phyloP scores from a whole-genome alignment of 2,888 invertebrate species.

The Pecten maximus region DNA sequence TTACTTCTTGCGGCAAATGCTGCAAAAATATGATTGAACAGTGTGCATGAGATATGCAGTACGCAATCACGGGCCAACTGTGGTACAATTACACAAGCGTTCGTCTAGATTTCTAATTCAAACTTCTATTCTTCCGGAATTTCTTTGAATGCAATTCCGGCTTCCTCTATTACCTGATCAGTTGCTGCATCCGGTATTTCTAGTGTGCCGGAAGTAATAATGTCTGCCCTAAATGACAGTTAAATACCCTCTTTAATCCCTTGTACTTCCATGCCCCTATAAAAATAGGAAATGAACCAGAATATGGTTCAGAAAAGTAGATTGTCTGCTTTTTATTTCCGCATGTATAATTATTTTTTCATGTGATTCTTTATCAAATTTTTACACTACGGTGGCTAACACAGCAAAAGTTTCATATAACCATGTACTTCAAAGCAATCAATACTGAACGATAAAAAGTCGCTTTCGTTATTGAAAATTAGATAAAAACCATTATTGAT shows the following conservation, averaged over 20 bases:
- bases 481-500: neutral
- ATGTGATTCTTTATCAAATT: neutral
- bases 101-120: neutral
- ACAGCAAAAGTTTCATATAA: conserved; percentile 8
- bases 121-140: conserved; percentile 10
- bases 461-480: conserved; percentile 29
- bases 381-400: neutral
- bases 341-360: neutral
- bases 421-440: neutral
- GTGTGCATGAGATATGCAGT: neutral
- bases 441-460: neutral
- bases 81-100: neutral
- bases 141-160: conserved; percentile 27
- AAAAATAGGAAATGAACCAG: neutral
- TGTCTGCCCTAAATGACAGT: conserved; percentile 23
- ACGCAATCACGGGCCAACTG: neutral
- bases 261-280: neutral
- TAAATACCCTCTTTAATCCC: conserved; percentile 17
- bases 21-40: neutral
- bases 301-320: neutral
- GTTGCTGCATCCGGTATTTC: neutral
- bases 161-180: conserved; percentile 34
- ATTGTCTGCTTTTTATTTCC: neutral
- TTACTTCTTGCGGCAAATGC: conserved; percentile 14
- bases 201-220: conserved; percentile 20